These are phyloP conservation scores for Tragulus kanchil DNA, from an alignment of 2,113 vertebrate species.

Conservation along the genomic window DNA sequence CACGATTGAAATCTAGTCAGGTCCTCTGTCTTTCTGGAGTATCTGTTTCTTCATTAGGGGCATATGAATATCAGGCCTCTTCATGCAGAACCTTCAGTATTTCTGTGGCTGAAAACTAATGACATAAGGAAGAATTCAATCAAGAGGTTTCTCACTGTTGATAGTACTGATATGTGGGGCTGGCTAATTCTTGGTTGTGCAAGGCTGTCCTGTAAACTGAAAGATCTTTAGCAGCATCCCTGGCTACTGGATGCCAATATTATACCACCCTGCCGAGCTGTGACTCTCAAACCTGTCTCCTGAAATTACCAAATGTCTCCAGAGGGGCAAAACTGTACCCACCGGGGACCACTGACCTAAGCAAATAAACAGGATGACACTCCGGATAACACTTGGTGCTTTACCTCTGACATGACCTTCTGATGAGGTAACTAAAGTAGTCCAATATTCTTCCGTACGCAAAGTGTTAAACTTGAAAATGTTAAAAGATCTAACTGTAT, in stretches of 20 bases:
- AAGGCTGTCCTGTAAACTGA: rapidly evolving
- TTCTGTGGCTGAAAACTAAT: not conserved
- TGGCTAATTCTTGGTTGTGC: not conserved
- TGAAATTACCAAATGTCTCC: not conserved
- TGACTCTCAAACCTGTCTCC: not conserved
- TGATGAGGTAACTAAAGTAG: not conserved
- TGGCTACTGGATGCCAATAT: not conserved
- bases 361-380: not conserved
- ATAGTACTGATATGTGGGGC: not conserved
- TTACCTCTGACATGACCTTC: not conserved
- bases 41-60: not conserved
- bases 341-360: not conserved
- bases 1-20: not conserved
- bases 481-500: not conserved
- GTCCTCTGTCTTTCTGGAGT: not conserved
- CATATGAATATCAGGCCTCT: not conserved
- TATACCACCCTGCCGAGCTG: not conserved
- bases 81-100: not conserved
- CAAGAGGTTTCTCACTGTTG: not conserved
- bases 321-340: not conserved
- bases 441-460: not conserved
- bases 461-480: not conserved
- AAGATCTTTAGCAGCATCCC: not conserved
- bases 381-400: not conserved
- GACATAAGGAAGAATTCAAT: not conserved